Evolutionary conservation across 2,113 vertebrate genomes (phyloP).

Genomic region (Albula goreensis): DNA sequence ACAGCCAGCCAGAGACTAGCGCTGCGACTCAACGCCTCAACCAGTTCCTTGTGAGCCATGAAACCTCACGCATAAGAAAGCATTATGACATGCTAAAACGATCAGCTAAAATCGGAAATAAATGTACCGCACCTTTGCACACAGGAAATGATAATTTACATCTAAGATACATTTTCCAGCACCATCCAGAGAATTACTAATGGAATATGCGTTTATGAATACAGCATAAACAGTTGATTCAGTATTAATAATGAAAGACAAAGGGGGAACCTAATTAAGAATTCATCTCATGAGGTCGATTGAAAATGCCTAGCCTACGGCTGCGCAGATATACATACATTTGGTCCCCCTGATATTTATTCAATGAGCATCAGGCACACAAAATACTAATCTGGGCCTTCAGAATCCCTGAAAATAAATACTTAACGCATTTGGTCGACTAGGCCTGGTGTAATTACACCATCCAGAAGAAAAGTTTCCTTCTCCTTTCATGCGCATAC

Average conservation of each 20-base stretch:
- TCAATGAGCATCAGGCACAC: not conserved
- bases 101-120: not conserved
- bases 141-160: not conserved
- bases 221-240: not conserved
- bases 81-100: not conserved
- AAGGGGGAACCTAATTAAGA: not conserved
- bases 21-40: not conserved
- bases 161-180: not conserved
- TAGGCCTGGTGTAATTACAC: slow-evolving; percentile 37
- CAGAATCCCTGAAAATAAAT: slow-evolving; percentile 1
- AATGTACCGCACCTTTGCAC: too few species aligned
- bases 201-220: not conserved
- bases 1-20: not conserved
- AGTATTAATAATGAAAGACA: not conserved
- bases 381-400: slow-evolving; percentile 5
- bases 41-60: not conserved
- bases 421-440: slow-evolving; percentile 13
- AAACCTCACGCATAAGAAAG: not conserved
- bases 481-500: slow-evolving; percentile 10
- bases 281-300: not conserved
- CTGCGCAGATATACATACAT: slow-evolving; percentile 5
- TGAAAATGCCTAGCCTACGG: not conserved
- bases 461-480: slow-evolving; percentile 32
- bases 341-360: slow-evolving; percentile 1
- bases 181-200: too few species aligned